These are phyloP conservation scores for Diachasmimorpha longicaudata DNA, from an alignment of 1,140 invertebrate genomes.

Conservation along the genomic window DNA sequence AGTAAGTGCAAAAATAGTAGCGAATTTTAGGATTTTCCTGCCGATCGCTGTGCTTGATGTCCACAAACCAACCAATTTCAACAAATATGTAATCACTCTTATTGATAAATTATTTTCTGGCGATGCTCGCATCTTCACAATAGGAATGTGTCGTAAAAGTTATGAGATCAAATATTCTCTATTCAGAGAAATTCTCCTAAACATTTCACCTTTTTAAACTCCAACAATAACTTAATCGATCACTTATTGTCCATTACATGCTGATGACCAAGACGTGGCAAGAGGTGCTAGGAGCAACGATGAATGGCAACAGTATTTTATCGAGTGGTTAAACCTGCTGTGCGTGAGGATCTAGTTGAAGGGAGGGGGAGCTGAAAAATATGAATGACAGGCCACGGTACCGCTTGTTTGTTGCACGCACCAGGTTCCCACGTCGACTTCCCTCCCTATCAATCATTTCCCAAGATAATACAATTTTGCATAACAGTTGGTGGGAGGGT, in stretches of 20 bases:
- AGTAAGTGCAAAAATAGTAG: constrained; percentile 26
- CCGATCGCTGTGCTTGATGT: constrained; percentile 19
- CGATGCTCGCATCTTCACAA: background rate
- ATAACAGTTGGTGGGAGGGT: background rate
- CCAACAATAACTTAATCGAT: too few relatives aligned
- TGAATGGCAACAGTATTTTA: too few relatives aligned
- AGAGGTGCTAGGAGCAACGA: background rate
- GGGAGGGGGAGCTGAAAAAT: too few relatives aligned
- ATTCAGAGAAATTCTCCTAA: background rate
- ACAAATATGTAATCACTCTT: constrained; percentile 31
- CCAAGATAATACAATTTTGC: background rate
- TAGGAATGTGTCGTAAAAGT: background rate
- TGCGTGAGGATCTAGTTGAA: background rate
- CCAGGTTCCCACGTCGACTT: background rate
- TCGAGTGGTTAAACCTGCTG: too few relatives aligned
- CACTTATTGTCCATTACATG: too few relatives aligned
- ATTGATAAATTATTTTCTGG: constrained; percentile 29
- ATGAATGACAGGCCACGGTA: background rate
- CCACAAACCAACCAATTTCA: constrained; percentile 40
- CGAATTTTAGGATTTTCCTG: constrained; percentile 15
- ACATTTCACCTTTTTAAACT: background rate
- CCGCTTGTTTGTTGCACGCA: background rate
- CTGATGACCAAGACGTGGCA: too few relatives aligned
- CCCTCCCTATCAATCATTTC: background rate
- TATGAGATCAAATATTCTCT: background rate